These are phyloP conservation scores for Loris lydekkerianus DNA, from an alignment of 2,797 vertebrate species.

Conservation along the genomic window DNA sequence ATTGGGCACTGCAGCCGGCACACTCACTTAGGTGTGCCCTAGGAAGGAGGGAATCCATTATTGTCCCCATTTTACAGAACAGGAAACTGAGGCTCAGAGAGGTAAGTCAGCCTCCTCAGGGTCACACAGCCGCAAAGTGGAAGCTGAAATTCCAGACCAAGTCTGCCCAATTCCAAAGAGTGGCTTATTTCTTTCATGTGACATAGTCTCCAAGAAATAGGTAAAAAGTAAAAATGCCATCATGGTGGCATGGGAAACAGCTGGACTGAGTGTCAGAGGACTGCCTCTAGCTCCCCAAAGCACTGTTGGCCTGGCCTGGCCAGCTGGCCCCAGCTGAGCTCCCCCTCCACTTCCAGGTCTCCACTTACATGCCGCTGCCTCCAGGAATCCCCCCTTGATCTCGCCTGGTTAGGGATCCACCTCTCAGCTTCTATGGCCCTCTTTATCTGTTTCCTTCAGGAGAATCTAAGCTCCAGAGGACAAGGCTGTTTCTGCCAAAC, in stretches of 20 bases:
- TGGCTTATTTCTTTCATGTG: not conserved
- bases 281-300: rapidly evolving
- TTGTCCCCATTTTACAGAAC: not conserved
- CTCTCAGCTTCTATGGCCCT: not conserved
- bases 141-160: not conserved
- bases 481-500: not conserved
- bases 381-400: not conserved
- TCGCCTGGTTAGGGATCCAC: not conserved
- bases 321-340: not conserved
- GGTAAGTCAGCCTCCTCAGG: not conserved
- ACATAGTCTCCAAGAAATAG: not conserved
- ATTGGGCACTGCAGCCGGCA: rapidly evolving
- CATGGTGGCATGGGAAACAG: not conserved
- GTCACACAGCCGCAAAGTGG: not conserved
- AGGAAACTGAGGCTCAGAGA: constrained; percentile 20
- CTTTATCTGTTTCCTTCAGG: not conserved
- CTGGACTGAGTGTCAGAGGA: not conserved
- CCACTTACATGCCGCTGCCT: not conserved
- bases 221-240: not conserved
- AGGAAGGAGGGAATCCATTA: not conserved
- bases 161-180: not conserved
- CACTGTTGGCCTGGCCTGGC: not conserved
- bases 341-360: not conserved
- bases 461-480: not conserved
- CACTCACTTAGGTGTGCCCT: not conserved